These are phyloP conservation scores for Oreotrochilus melanogaster DNA, from an alignment of 2,113 vertebrate genomes.

Conservation along the genomic window DNA sequence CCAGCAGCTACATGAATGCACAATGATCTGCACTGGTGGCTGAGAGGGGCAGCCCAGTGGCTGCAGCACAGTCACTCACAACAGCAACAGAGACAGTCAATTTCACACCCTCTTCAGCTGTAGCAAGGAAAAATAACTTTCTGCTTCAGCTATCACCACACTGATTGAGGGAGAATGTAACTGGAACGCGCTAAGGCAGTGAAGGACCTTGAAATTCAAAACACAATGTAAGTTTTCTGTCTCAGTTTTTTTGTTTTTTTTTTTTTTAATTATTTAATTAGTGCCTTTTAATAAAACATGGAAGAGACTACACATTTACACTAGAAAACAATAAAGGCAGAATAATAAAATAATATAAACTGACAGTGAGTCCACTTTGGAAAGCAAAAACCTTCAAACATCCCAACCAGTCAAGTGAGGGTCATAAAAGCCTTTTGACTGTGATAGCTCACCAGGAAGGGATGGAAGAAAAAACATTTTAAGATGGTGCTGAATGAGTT, in stretches of 20 bases:
- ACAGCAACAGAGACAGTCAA: not conserved
- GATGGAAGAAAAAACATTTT: not conserved
- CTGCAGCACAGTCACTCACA: not conserved
- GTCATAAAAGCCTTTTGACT: not conserved
- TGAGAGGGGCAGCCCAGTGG: not conserved
- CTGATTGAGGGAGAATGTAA: accelerated
- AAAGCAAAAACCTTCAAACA: not conserved
- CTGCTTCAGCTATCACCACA: not conserved
- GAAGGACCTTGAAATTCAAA: not conserved
- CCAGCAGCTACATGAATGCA: not conserved
- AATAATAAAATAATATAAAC: not conserved
- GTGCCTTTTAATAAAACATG: not conserved
- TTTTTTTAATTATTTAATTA: not conserved
- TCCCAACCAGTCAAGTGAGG: not conserved
- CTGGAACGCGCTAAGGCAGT: not conserved
- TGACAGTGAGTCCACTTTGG: not conserved
- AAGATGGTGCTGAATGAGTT: not conserved
- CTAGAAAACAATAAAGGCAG: not conserved
- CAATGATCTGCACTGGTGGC: not conserved
- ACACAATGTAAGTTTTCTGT: not conserved
- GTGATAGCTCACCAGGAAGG: not conserved
- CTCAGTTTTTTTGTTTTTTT: not conserved
- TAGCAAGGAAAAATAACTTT: not conserved
- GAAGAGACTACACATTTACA: not conserved
- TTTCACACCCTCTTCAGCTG: not conserved